Conservation (phyloP, 2,113 vertebrate species). For the Buteo buteo region DNA sequence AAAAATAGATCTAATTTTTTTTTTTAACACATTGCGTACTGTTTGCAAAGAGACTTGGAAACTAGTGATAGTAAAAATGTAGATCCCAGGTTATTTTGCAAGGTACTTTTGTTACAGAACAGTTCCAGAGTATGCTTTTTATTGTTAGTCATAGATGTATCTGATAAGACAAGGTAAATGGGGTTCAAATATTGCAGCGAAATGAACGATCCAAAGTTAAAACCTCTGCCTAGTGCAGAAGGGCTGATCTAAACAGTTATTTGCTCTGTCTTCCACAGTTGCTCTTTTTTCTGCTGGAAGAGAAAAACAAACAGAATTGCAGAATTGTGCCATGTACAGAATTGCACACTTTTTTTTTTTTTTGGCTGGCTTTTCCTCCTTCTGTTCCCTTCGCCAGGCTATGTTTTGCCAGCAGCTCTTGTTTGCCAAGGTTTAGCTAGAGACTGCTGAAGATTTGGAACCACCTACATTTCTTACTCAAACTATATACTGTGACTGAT, state of each 20-base stretch:
- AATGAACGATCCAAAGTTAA: neutral
- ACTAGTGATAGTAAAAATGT: neutral
- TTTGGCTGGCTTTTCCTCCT: slow-evolving; percentile 32
- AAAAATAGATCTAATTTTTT: neutral
- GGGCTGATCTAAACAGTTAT: neutral
- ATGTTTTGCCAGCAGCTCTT: slow-evolving; percentile 39
- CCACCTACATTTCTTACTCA: slow-evolving; percentile 41
- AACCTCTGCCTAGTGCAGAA: neutral
- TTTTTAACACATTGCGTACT: neutral
- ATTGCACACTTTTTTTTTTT: neutral
- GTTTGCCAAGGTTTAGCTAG: slow-evolving; percentile 38
- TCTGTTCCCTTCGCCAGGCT: slow-evolving; percentile 26
- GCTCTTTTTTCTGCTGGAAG: slow-evolving; percentile 9
- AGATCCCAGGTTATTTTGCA: neutral
- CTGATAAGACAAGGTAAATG: neutral
- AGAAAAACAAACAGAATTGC: slow-evolving; percentile 28
- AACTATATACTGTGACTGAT: neutral
- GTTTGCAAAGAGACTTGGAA: neutral
- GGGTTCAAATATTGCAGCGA: neutral
- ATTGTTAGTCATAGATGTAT: neutral
- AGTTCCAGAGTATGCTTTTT: neutral
- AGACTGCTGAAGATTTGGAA: slow-evolving; percentile 42
- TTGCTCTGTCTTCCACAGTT: slow-evolving; percentile 11
- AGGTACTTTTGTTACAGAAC: neutral
- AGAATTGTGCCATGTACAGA: neutral